Percentiles rank a stretch among this genome's conserved stretches.
Conservation (phyloP, 2,113 vertebrate genomes). For the Egretta garzetta region DNA sequence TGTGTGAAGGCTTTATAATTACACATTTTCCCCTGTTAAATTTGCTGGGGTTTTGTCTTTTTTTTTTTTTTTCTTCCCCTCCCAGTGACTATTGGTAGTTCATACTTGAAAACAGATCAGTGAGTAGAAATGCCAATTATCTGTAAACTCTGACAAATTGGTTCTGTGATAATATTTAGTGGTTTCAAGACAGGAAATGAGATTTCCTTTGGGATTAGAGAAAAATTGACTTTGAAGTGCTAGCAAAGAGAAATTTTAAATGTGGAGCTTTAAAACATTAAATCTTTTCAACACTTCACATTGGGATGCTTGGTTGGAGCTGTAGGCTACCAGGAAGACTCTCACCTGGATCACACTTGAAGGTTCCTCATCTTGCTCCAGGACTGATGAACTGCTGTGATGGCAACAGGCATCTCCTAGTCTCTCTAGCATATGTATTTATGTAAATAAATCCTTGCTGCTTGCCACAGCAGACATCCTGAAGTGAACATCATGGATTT, state of each 20-base stretch:
- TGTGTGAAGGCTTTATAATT: not conserved
- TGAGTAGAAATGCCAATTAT: not conserved
- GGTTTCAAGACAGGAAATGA: not conserved
- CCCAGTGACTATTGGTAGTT: not conserved
- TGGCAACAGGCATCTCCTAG: not conserved
- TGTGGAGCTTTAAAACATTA: not conserved
- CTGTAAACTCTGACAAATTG: not conserved
- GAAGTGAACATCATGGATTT: not conserved
- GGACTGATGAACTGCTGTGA: not conserved
- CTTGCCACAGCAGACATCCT: not conserved
- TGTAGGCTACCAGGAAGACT: not conserved
- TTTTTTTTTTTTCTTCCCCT: not conserved
- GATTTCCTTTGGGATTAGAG: not conserved
- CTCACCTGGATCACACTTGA: not conserved
- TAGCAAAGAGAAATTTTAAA: not conserved
- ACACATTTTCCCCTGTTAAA: not conserved
- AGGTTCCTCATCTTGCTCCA: not conserved
- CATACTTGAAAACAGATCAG: not conserved
- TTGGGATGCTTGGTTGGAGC: not conserved
- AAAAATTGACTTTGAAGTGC: not conserved
- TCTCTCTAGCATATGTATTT: not conserved
- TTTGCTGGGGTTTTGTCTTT: accelerated
- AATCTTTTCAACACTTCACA: not conserved
- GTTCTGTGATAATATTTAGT: not conserved
- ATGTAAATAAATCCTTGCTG: not conserved